A percentile compares a stretch with the other conserved stretches of the same genome.
Conservation (phyloP, 2,113 vertebrate genomes). For the Lasiurus cinereus region DNA sequence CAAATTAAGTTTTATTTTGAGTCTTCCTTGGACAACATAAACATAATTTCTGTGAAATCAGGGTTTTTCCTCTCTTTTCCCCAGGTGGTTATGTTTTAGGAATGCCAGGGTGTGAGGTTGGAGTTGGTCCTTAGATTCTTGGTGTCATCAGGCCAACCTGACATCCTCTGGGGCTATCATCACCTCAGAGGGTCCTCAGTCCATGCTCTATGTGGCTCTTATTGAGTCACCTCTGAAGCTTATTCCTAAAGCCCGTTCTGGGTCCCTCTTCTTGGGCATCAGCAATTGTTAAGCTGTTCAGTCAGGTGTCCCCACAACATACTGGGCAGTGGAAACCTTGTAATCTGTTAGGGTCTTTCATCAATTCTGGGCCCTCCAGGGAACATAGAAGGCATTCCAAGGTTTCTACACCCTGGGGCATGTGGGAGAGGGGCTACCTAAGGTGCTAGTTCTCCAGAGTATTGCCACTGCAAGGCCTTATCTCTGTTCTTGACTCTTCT, state of each 20-base stretch:
- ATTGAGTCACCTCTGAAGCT: not conserved
- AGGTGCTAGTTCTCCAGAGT: not conserved
- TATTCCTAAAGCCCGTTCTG: not conserved
- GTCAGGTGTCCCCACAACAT: not conserved
- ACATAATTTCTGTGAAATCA: not conserved
- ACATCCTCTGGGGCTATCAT: not conserved
- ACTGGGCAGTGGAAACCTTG: not conserved
- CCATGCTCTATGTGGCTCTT: not conserved
- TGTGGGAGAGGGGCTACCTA: not conserved
- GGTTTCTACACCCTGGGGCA: not conserved
- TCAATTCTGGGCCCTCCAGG: not conserved
- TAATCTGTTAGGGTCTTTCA: not conserved
- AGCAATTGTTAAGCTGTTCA: not conserved
- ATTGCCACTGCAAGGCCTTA: not conserved
- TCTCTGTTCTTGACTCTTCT: conserved; percentile 7
- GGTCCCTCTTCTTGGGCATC: not conserved
- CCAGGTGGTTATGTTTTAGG: not conserved
- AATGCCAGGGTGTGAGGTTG: not conserved
- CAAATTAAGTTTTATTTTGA: conserved; percentile 2
- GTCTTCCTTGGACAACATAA: not conserved
- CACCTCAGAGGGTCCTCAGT: not conserved
- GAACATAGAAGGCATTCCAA: not conserved
- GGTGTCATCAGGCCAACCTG: not conserved
- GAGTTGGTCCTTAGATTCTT: not conserved
- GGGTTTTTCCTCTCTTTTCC: not conserved